Evolutionary conservation across 2,797 vertebrate species (phyloP).

Genomic region (Calcarius lapponicus): DNA sequence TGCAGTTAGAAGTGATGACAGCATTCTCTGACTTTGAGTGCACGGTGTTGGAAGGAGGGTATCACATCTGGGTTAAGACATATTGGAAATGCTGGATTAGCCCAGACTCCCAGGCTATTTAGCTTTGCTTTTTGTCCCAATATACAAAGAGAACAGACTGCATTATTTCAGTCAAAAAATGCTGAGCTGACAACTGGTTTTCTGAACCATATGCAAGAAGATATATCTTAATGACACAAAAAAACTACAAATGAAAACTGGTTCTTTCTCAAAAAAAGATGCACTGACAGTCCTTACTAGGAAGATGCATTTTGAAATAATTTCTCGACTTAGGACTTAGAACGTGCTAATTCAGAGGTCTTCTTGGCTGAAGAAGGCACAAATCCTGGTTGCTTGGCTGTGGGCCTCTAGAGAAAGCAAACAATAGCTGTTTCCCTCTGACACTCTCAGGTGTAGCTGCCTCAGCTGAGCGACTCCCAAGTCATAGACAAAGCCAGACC

Average conservation of each 20-base stretch:
- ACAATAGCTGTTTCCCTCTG: neutral
- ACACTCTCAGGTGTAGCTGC: neutral
- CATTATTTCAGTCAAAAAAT: neutral
- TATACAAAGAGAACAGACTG: neutral
- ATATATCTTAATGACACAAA: neutral
- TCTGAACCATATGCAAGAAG: neutral
- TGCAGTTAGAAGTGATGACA: neutral
- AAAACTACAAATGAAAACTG: neutral
- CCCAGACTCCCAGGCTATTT: neutral
- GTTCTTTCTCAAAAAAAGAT: neutral
- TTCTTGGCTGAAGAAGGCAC: neutral
- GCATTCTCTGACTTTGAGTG: neutral
- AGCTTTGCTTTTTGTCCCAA: neutral
- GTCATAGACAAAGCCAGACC: conserved; percentile 19
- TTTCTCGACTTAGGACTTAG: neutral
- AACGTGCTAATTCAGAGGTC: neutral
- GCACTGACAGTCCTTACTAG: neutral
- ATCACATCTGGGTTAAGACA: neutral
- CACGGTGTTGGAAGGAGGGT: neutral
- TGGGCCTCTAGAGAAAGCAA: neutral
- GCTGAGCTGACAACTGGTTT: neutral
- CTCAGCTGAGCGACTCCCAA: accelerated
- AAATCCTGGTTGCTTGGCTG: neutral
- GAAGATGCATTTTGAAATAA: neutral
- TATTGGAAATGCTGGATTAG: neutral